Base-by-base conservation (phyloP, 2,113 vertebrate species). In the Saguinus midas region DNA sequence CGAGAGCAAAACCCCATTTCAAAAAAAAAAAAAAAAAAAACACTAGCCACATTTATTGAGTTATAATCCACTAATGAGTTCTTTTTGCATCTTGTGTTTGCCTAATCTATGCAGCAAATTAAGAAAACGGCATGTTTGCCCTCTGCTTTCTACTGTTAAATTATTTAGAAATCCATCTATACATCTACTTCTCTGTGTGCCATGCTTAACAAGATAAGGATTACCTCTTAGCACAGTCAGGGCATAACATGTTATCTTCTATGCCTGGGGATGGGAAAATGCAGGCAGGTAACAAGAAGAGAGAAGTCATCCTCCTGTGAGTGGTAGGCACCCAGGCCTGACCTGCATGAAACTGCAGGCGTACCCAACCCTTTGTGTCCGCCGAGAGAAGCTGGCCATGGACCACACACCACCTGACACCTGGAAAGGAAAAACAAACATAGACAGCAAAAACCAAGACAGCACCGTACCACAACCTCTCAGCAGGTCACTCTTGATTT, bases 171-270 rank as follows among this genome's bases (percentile, higher is more conserved):
- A 75, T 6, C 27, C n/a, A 79, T 29, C 16, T 45, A 89, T 16
- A 48, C 32, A 40, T 66, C 66, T 66, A 32, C 20, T 76, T 70
- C 93, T 84, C 37, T 25, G 1, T 89, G 25, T n/a, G 17, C 25
- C 61, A 29, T 61, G 35, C 27, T 68, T 81, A 91, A 25, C 91
- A 87, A 91, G 11, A 43, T 88, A 52, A 73, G 23, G 2, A 0
- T 96, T 96, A 98, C 98, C 96, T 98, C 58, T 93, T 57, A 25
- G 50, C 96, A 90, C 98, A 98, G 18, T 96, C 95, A 12, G 98
- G 98, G 11, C 98, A 98, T 8, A 98, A 66, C 96, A 97, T 35
- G 14, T 98, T 98, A 37, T 98, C 98, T 82, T 98, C 98, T 5
- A 95, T 6, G 18, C 40, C 95, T 6, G 93, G 79, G 8, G 83